Evolutionary conservation across 2,797 vertebrate genomes (phyloP).

Genomic region (Lepilemur septentrionalis): DNA sequence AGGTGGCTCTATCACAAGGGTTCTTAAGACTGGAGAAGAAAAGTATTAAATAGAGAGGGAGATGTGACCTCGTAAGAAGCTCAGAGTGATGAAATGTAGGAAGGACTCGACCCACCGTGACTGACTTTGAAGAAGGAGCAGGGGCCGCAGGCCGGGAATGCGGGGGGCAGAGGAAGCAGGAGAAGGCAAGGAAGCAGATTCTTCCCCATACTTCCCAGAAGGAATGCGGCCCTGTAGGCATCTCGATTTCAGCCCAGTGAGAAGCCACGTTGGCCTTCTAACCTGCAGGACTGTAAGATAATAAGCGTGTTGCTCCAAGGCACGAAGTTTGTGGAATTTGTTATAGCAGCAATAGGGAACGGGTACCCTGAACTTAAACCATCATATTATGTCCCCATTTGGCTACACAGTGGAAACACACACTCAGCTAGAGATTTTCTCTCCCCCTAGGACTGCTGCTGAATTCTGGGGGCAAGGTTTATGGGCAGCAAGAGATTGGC

Average conservation of each 20-base stretch:
- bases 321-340: not conserved
- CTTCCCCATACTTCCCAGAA: not conserved
- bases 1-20: not conserved
- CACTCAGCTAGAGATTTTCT: not conserved
- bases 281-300: not conserved
- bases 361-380: not conserved
- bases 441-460: not conserved
- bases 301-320: not conserved
- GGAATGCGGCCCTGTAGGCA: not conserved
- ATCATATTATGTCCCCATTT: not conserved
- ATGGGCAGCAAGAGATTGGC: not conserved
- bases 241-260: not conserved
- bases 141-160: no score
- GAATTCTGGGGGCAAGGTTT: not conserved
- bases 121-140: not conserved
- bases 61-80: not conserved
- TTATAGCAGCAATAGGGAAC: not conserved
- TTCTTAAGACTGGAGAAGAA: not conserved
- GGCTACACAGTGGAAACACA: not conserved
- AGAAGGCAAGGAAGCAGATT: not conserved
- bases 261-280: not conserved
- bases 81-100: not conserved
- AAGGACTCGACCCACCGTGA: accelerated
- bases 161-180: no score
- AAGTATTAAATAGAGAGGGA: not conserved